Evolutionary conservation across 2,888 invertebrate species (phyloP).

Genomic region (Antitype chi): DNA sequence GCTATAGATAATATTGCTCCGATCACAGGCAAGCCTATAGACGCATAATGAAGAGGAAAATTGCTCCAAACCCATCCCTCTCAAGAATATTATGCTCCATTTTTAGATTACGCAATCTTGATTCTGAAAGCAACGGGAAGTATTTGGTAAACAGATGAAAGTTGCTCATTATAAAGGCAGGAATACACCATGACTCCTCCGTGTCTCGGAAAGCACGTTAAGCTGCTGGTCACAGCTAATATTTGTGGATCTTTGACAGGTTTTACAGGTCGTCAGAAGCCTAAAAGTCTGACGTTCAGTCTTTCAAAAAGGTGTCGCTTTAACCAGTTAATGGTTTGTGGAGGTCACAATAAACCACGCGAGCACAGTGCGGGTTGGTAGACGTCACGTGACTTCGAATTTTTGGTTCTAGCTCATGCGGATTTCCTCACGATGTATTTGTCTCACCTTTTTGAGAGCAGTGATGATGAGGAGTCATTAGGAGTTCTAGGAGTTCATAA

Average conservation of each 20-base stretch:
- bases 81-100: slow-evolving; percentile 25
- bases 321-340: not conserved
- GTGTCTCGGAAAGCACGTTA: not conserved
- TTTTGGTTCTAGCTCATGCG: too few relatives aligned
- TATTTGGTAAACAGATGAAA: slow-evolving; percentile 20
- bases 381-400: too few relatives aligned
- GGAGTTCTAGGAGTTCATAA: not conserved
- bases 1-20: slow-evolving; percentile 33
- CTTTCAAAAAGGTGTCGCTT: not conserved
- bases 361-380: too few relatives aligned
- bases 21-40: slow-evolving; percentile 33
- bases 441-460: too few relatives aligned
- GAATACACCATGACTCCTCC: not conserved
- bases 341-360: not conserved
- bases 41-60: slow-evolving; percentile 48
- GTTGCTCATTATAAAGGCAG: not conserved
- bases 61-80: slow-evolving; percentile 38
- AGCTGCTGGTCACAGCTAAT: not conserved
- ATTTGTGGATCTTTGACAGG: not conserved
- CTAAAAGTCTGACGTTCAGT: not conserved
- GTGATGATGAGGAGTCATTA: not conserved
- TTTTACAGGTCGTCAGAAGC: not conserved
- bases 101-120: slow-evolving; percentile 54
- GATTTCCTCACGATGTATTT: too few relatives aligned
- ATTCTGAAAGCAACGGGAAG: slow-evolving; percentile 26